These are phyloP conservation scores for Lordiphosa mommai DNA, from an alignment of 1,140 invertebrate species.

Conservation along the genomic window DNA sequence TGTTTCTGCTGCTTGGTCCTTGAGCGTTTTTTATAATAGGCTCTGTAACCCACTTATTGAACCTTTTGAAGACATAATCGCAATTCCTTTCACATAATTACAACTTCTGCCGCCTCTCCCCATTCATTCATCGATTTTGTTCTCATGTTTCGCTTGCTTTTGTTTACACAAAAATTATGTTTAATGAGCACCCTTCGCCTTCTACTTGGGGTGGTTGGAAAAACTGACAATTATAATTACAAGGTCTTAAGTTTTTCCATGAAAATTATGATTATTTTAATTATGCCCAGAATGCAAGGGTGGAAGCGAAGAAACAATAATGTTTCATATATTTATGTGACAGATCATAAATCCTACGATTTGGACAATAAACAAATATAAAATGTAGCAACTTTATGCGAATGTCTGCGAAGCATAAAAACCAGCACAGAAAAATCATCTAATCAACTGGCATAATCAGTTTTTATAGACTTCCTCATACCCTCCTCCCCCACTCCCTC, in stretches of 20 bases:
- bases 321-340: constrained; percentile 58
- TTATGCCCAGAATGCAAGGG: constrained; percentile 36
- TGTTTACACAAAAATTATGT: constrained; percentile 77
- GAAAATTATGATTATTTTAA: constrained; percentile 73
- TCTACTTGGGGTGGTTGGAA: constrained; percentile 54
- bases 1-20: no score
- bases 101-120: constrained; percentile 18
- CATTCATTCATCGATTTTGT: constrained; percentile 66
- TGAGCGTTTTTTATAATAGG: no score
- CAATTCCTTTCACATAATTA: constrained; percentile 28
- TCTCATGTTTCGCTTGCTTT: constrained; percentile 66
- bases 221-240: constrained; percentile 77
- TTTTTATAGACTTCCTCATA: constrained; percentile 43
- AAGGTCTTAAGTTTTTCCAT: constrained; percentile 75
- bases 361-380: constrained; percentile 49
- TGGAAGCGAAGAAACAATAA: constrained; percentile 29
- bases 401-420: constrained; percentile 42
- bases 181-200: constrained; percentile 61
- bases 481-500: no score
- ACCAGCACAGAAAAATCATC: constrained; percentile 34
- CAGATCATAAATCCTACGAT: constrained; percentile 66
- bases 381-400: constrained; percentile 32
- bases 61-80: constrained; percentile 4
- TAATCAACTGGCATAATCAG: constrained; percentile 70
- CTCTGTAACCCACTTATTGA: background rate